phyloP scores from a whole-genome alignment of 2,797 vertebrate genomes.

The Hozukius guyotensis region DNA sequence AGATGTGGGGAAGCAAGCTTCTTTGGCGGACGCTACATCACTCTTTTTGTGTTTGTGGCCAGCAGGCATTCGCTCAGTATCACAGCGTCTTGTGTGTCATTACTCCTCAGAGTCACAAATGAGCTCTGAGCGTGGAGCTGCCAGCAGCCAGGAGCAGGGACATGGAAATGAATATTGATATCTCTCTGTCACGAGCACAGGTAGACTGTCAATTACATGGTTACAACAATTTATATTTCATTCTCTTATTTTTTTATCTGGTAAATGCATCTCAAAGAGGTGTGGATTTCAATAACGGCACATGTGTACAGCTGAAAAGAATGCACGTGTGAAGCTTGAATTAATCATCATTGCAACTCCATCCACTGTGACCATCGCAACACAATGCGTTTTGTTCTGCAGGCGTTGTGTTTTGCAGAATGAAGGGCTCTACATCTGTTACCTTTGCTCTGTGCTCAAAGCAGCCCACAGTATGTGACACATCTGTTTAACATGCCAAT shows the following conservation, averaged over 20 bases:
- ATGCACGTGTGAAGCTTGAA: background rate
- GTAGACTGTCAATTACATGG: constrained; percentile 35
- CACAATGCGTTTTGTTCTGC: constrained; percentile 9
- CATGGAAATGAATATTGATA: constrained; percentile 61
- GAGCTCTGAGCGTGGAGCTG: constrained; percentile 30
- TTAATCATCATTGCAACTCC: constrained; percentile 23
- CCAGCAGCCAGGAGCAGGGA: constrained; percentile 31
- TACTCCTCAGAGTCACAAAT: constrained; percentile 64
- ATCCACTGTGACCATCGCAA: background rate
- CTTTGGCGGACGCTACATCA: background rate
- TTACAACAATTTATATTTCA: constrained; percentile 30
- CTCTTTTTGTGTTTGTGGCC: constrained; percentile 43
- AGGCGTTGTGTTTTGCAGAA: constrained; percentile 36
- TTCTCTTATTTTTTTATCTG: background rate
- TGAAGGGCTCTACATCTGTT: constrained; percentile 33
- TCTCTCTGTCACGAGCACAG: constrained; percentile 34
- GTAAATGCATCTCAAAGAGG: background rate
- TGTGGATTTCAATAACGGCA: background rate
- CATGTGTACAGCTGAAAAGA: background rate
- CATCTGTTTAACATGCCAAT: constrained; percentile 38
- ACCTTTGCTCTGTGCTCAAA: constrained; percentile 19
- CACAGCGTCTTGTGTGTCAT: constrained; percentile 46
- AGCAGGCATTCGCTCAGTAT: constrained; percentile 43
- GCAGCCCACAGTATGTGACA: background rate
- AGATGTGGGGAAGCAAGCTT: constrained; percentile 2